Base-by-base conservation (phyloP, 1,140 invertebrate genomes). In the Thaumetopoea pityocampa region DNA sequence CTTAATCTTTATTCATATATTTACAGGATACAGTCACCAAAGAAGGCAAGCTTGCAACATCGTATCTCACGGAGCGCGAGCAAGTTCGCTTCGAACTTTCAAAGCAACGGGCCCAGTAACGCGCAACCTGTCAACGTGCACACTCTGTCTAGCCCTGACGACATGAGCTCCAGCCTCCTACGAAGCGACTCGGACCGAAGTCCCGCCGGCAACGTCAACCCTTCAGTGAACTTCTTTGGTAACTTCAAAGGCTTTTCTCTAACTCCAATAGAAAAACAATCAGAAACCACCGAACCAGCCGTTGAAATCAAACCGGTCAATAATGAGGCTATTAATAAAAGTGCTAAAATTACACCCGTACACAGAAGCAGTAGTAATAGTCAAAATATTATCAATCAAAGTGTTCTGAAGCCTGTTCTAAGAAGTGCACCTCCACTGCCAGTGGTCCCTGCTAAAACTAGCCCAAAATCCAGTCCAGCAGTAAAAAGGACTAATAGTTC, bases 161-260 rank as follows among this genome's bases (percentile, higher is more conserved):
- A 89, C 50, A 88, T 89, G 87, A 87, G 87, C 60, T 88, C 88
- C 0, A 87, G 87, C 9, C 77, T 90, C 3, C 72, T 89, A 0
- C 66, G 86, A 12, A 71, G 74, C 29, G 85, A 86, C 56, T 86
- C 85, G 0, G 77, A 87, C 5, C 74, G 87, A 32, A 85, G 84
- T 19, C 77, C 82, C 4, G 68, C 87, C 8, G 88, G 86, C 28
- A 85, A 86, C 38, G 38, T 81, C 2, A 87, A 87, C 35, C 83
- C 87, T 15, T 81, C 86, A 0, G 71, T 87, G 2, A 85, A 90
- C 53, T 89, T 95, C 57, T 93, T 94, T 60, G 93, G 94, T 0
- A 92, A 94, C 46, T 95, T 94, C 77, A 94, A 94, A 82, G 93
- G 93, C 1, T 95, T 94, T 69, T 91, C 90, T 1, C 87, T 94